Conservation (phyloP, 1,140 invertebrate species). For the Meloidogyne chitwoodi region DNA sequence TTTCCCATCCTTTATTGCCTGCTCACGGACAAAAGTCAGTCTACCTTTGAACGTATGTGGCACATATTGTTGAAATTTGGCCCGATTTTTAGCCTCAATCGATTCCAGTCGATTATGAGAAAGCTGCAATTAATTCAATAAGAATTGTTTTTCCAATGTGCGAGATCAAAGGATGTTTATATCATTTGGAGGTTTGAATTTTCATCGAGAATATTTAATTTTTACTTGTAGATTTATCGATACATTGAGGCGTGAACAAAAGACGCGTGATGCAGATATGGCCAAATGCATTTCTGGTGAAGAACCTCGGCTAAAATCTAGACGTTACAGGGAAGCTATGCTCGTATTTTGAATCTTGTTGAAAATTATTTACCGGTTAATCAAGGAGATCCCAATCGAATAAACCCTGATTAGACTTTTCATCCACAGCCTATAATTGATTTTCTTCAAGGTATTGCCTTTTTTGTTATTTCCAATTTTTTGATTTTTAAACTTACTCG, state of each 20-base stretch:
- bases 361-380: background rate
- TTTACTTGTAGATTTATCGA: slow-evolving; percentile 22
- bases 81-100: background rate
- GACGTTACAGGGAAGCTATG: slow-evolving; percentile 2
- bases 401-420: too few relatives aligned
- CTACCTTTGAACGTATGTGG: background rate
- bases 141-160: too few relatives aligned
- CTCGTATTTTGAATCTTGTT: background rate
- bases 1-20: too few relatives aligned
- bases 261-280: slow-evolving; percentile 28
- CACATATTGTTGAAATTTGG: background rate
- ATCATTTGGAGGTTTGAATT: slow-evolving; percentile 27
- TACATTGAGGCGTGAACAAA: slow-evolving; percentile 25
- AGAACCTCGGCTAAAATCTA: background rate
- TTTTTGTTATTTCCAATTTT: too few relatives aligned
- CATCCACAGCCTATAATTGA: too few relatives aligned
- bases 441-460: too few relatives aligned
- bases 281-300: slow-evolving; percentile 22
- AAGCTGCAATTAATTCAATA: too few relatives aligned
- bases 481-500: too few relatives aligned
- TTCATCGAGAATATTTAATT: background rate
- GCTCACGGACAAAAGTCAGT: background rate
- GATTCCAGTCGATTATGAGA: background rate
- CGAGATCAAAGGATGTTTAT: too few relatives aligned
- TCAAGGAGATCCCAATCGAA: too few relatives aligned